Percentiles rank a stretch among this genome's conserved stretches.
Evolutionary conservation across 2,797 vertebrate species (phyloP).

Genomic region (Pristis pectinata): DNA sequence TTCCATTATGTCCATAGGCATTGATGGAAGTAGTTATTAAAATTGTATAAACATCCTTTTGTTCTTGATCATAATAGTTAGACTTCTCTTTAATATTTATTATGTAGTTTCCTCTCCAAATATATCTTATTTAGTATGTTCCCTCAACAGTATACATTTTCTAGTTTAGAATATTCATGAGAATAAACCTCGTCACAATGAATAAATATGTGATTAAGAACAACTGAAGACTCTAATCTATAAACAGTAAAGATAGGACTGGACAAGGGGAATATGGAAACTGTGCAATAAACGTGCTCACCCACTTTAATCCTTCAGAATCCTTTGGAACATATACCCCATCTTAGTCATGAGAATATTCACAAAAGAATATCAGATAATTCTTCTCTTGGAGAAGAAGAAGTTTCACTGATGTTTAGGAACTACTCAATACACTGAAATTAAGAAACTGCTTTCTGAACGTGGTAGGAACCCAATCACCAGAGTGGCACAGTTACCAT

Average conservation of each 20-base stretch:
- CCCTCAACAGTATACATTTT: neutral
- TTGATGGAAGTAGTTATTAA: neutral
- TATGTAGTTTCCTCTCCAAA: neutral
- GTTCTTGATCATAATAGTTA: too few relatives aligned
- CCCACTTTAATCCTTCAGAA: conserved; percentile 57
- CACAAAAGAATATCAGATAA: neutral
- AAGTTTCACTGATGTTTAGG: neutral
- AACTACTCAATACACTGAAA: neutral
- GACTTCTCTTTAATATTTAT: neutral
- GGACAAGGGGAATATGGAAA: conserved; percentile 63
- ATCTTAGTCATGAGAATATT: too few relatives aligned
- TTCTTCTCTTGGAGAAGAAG: neutral
- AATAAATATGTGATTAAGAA: conserved; percentile 59
- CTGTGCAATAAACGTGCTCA: conserved; percentile 58
- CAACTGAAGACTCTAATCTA: conserved; percentile 58
- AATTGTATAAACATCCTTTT: neutral
- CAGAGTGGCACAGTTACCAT: neutral
- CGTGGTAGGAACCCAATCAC: neutral
- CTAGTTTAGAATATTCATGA: neutral
- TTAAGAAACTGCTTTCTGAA: neutral
- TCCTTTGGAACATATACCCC: conserved; percentile 39
- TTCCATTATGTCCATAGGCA: neutral
- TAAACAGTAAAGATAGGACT: conserved; percentile 67
- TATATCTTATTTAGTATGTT: neutral
- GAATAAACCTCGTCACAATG: conserved; percentile 60